Conservation (phyloP, 1,140 invertebrate species). For the Oreohelix idahoensis region DNA sequence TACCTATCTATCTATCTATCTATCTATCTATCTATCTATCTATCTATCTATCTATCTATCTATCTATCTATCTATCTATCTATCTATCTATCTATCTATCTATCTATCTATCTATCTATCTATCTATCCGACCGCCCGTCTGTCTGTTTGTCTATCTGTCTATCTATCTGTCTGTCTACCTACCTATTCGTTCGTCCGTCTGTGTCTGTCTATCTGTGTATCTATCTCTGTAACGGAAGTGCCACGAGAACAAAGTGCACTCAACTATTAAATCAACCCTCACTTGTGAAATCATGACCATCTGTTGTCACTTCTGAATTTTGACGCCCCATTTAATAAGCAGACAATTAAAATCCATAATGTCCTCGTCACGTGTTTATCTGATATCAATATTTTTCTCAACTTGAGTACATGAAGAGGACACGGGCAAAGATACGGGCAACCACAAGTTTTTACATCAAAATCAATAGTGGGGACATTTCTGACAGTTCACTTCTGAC, state of each 20-base stretch:
- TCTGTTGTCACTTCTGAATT: not conserved
- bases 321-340: not conserved
- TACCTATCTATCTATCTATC: no score
- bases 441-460: not conserved
- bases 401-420: not conserved
- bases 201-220: not conserved
- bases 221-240: not conserved
- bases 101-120: no score
- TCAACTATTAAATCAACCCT: not conserved
- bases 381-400: not conserved
- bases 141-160: no score
- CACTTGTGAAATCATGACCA: not conserved
- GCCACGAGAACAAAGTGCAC: not conserved
- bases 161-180: not conserved
- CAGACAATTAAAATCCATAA: not conserved
- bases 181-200: not conserved
- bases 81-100: no score
- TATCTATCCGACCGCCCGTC: no score
- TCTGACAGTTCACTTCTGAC: no score
- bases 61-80: no score
- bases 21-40: no score
- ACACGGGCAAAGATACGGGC: not conserved
- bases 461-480: not conserved
- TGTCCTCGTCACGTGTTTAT: not conserved
- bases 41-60: no score